Evolutionary conservation across 2,888 invertebrate species (phyloP).

Genomic region (Dryadula phaetusa): DNA sequence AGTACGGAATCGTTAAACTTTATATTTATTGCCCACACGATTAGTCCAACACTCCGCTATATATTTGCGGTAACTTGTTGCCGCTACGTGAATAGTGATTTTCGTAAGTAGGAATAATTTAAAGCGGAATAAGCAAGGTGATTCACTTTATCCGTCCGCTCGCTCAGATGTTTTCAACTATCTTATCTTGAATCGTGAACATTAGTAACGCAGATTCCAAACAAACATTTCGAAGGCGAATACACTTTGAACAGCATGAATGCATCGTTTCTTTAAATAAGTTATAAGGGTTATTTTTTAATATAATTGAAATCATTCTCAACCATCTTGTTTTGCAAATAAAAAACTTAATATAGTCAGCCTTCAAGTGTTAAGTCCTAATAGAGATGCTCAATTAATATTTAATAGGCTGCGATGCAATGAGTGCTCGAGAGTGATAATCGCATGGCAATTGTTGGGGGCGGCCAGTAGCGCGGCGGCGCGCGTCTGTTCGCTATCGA

Average conservation of each 20-base stretch:
- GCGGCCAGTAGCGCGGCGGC: conserved; percentile 57
- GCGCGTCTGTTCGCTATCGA: conserved; percentile 78
- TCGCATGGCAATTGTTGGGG: conserved; percentile 34
- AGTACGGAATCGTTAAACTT: conserved; percentile 33
- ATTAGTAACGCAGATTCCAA: conserved; percentile 12
- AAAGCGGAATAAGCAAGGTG: conserved; percentile 37
- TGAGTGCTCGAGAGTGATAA: conserved; percentile 36
- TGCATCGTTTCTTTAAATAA: conserved; percentile 14
- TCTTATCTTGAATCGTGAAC: conserved; percentile 11
- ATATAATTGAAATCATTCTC: background rate
- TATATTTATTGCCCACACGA: conserved; percentile 35
- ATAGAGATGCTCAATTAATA: conserved; percentile 25
- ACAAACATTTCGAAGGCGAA: conserved; percentile 23
- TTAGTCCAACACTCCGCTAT: conserved; percentile 31
- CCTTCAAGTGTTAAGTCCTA: background rate
- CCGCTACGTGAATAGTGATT: conserved; percentile 31
- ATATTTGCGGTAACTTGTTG: conserved; percentile 36
- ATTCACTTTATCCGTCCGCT: conserved; percentile 32
- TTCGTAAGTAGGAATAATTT: conserved; percentile 38
- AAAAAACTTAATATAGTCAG: background rate
- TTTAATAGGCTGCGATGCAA: conserved; percentile 28
- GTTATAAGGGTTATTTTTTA: background rate
- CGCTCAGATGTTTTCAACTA: conserved; percentile 29
- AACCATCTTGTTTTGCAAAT: background rate
- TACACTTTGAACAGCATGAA: conserved; percentile 6